These are phyloP conservation scores for Octonoba sinensis DNA, from an alignment of 2,888 invertebrate species.

Conservation along the genomic window DNA sequence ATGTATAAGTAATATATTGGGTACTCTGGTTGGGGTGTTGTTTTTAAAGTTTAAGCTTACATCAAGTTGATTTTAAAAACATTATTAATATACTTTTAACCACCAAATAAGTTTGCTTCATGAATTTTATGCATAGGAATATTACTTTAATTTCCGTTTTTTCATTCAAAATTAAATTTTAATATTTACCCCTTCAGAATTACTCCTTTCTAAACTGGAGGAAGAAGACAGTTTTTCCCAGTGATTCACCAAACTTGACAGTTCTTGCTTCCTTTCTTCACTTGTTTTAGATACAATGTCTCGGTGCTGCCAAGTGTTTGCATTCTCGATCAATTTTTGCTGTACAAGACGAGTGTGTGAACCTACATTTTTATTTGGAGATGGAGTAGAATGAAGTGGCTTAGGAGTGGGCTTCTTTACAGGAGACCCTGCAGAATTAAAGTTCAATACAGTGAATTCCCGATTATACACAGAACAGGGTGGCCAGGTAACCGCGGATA, in stretches of 20 bases:
- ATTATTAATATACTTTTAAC: no score
- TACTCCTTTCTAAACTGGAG: slow-evolving; percentile 6
- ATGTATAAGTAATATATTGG: no score
- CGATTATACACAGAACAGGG: no score
- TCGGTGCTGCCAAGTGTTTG: slow-evolving; percentile 68
- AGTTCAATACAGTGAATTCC: no score
- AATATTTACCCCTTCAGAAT: slow-evolving; percentile 30
- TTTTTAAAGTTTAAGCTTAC: no score
- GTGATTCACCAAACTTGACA: slow-evolving; percentile 70
- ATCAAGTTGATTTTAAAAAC: no score
- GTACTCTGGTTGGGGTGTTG: no score
- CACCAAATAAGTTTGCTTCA: no score
- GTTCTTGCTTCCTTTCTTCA: slow-evolving; percentile 70
- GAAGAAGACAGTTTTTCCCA: slow-evolving; percentile 66
- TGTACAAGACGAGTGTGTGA: slow-evolving; percentile 70
- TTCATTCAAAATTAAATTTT: no score
- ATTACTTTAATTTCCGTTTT: no score
- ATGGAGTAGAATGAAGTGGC: neutral
- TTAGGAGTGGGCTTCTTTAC: slow-evolving; percentile 3
- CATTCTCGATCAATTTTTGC: slow-evolving; percentile 69
- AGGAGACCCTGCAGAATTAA: slow-evolving; percentile 15
- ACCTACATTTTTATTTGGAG: slow-evolving; percentile 66
- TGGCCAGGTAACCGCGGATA: no score
- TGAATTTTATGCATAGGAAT: no score
- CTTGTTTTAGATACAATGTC: slow-evolving; percentile 69